Base-by-base conservation (phyloP, 2,797 vertebrate species). In the Nothura maculosa region DNA sequence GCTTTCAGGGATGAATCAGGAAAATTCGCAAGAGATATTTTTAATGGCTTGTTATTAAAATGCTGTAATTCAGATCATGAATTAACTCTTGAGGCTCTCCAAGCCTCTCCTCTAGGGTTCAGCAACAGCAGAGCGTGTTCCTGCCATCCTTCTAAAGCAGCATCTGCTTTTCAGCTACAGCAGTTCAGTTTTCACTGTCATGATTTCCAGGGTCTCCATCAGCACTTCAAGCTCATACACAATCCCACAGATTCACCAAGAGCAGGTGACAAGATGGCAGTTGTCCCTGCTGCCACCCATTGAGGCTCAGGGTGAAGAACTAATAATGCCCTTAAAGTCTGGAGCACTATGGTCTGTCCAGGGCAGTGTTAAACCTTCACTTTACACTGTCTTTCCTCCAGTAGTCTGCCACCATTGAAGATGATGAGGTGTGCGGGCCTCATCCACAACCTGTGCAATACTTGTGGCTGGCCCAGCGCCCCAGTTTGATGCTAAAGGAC, bases 281-380 rank as follows among this genome's bases (percentile, higher is more conserved):
- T 16, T 14, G 17, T 50, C 78, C 17, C 30, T 32, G 2, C 36
- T 72, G 54, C 10, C 54, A 12, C 12, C 24, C 57, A 24, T 47
- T 58, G 45, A 66, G 12, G 30, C 32, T 69, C 28, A 5, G 19
- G 7, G 15, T 52, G 45, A 42, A 72, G 32, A 75, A 13, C 12
- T 0, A 2, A 36, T 24, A 63, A 7, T 15, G 19, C 0, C 0
- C 2, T 1, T 34, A 58, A 55, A 55, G 22, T 34, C n/a, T 90
- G 38, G 9, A 69, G 28, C 11, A 40, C 6, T 69, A 11, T 0
- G 42, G 1, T 25, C 40, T 15, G 0, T 5, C 50, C 45, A n/a
- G 18, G 16, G 60, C 38, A 38, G 38, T 61, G 2, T 78, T 40
- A 28, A 38, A 10, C 38, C n/a, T 78, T 63, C 28, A 28, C 14